Evolutionary conservation across 2,888 invertebrate genomes (phyloP), one percentile per base, ranked within the genome.

Genomic region (Alcis repandata): DNA sequence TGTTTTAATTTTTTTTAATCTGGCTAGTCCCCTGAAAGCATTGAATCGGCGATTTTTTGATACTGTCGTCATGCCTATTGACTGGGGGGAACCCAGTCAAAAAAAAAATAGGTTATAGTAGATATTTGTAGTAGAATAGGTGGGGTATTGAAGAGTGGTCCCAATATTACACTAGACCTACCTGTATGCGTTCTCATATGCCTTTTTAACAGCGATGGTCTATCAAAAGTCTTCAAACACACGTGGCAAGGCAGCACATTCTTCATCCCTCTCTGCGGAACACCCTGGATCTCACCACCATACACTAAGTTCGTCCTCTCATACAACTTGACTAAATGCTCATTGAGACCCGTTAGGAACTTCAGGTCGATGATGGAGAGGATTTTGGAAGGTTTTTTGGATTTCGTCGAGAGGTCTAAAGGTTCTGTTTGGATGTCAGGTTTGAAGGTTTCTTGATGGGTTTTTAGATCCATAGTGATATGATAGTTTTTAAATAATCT

Each of bases 181-280:
- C 95, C 96, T 63, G 96, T 96, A 78, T 96, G 96, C 0, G 95
- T 96, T 56, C 96, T 86, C 88, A 95, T 94, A 77, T 96, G 96
- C 68, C 96, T 84, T 73, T 95, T 95, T 69, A 96, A 79, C 62
- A 96, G 79, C 0, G 96, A 96, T 0, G 96, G 96, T 49, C 96
- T 86, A 75, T 96, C 96, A 75, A 96, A 96, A 20, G 94, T 94
- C 86, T 96, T 96, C 52, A 94, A 88, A 75, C 96, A 96, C 0
- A 94, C 94, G 45, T 95, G 94, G 76, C 96, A 96, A 0, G 93
- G 92, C 57, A 93, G 79, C 7, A 91, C 83, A 41, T 88, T 91
- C 79, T 92, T 92, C 64, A 64, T 17, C 0, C 59, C 64, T 22
- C 54, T 48, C 56, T 66, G 80, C 59, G 58, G 70, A 71, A 4